Base-by-base conservation (phyloP, 2,113 vertebrate genomes). In the Rhombomys opimus region DNA sequence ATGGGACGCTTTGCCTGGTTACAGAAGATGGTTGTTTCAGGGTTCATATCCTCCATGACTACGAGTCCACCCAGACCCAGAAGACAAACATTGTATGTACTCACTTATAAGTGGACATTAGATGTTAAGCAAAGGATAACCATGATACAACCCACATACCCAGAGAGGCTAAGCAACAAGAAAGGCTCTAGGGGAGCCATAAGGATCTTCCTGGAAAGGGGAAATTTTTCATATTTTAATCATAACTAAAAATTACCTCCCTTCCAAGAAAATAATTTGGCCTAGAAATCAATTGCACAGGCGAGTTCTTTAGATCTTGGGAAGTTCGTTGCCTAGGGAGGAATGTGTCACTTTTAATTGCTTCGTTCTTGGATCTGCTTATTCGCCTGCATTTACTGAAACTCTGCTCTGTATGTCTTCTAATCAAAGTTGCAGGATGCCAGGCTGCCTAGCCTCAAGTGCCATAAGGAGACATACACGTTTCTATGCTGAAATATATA, bases 211-310 rank as follows among this genome's bases (percentile, higher is more conserved):
- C 18, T 22, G 52, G 52, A 30, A 80, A 80, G 52, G 52, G 25
- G 10, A 50, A 84, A 38, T 41, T 41, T 91, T 89, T 84, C 23
- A 89, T n/a, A 50, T 68, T 93, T 46, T 89, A 95, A 92, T 23
- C 12, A 52, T 96, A 70, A 57, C 70, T 94, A 46, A 93, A 94
- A 97, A 85, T 65, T 52, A 94, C 6, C 57, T 94, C 11, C 72
- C 41, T 81, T 82, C 32, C 5, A 85, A 67, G 72, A 57, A 96
- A 97, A 84, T 22, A 90, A 81, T 9, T 57, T 94, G 41, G 20
- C 23, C 32, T 77, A 93, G 32, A 50, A 94, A 93, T 27, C 4
- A 70, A 59, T 27, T 89, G 67, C 41, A 4, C 4, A 95, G 15
- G 52, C 9, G 7, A 89, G 12, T 75, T 61, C 52, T 93, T 89